Conservation (phyloP, 2,797 vertebrate genomes). For the Sebastes trivittatus region DNA sequence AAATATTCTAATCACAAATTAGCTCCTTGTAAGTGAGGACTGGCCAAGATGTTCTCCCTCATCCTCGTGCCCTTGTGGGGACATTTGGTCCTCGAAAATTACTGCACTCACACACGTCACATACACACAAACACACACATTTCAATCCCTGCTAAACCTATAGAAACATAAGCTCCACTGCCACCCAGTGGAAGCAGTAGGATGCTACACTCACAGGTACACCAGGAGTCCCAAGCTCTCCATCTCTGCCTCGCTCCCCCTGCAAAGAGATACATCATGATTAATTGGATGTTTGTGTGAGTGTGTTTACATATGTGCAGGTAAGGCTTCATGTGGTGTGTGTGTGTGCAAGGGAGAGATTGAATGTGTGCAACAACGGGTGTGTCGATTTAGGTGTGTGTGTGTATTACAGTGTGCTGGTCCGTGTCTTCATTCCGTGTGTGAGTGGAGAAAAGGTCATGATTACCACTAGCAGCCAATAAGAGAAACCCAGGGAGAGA, state of each 20-base stretch:
- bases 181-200: conserved; percentile 56
- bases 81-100: neutral
- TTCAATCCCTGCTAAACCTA: neutral
- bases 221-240: conserved; percentile 75
- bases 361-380: neutral
- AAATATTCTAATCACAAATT: neutral
- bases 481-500: conserved; percentile 59
- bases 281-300: conserved; percentile 25
- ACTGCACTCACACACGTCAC: neutral
- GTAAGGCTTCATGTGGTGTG: neutral
- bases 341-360: neutral
- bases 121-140: neutral
- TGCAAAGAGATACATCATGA: conserved; percentile 67
- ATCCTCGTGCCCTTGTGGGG: conserved; percentile 9
- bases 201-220: conserved; percentile 68
- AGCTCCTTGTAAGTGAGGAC: neutral
- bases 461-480: conserved; percentile 77
- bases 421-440: conserved; percentile 25
- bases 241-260: conserved; percentile 79
- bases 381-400: neutral
- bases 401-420: conserved; percentile 5
- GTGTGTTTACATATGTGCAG: conserved; percentile 38
- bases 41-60: neutral
- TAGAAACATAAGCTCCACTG: conserved; percentile 38
- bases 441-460: conserved; percentile 74